Base-by-base conservation (phyloP, 2,888 invertebrate species). In the Anarsia innoxiella region DNA sequence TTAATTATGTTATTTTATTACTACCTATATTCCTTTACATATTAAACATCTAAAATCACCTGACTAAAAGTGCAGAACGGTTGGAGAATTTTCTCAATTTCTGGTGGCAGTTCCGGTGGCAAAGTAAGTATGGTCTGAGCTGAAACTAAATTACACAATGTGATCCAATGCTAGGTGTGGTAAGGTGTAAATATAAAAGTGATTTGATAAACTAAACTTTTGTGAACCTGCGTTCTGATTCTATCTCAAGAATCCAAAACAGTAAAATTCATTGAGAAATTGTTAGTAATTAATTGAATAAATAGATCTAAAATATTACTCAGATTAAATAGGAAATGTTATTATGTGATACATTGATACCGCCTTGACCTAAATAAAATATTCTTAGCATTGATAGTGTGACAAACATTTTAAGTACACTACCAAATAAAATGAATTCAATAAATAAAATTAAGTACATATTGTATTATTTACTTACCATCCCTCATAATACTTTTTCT, bases 41-140 rank as follows among this genome's bases (percentile, higher is more conserved):
- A n/a, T n/a, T n/a, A n/a, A n/a, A n/a, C n/a, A n/a, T n/a, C n/a
- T 25, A 25, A 9, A 25, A 32, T 65, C 53, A 80, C 84, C 80
- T 84, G 74, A 44, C 79, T 87, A 53, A 84, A 89, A 23, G 86
- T 88, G 59, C 87, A 89, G 66, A 87, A 91, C 28, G 89, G 88
- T 59, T 86, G 83, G 12, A 91, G 70, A 23, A 86, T 67, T 51
- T 88, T 86, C 69, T 90, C 90, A 12, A 91, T 56, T 56, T 89
- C 86, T 36, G 82, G 70, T 2, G 91, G 90, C 23, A 92, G 66
- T 49, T 84, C 69, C 12, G 88, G 85, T 35, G 91, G 91, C 41
- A 92, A 65, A 15, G 89, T 87, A 44, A 91, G 74, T 39, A 87
- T 66, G 15, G 91, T 92, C 71, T 92, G 91, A 26, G 88, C 85